Evolutionary conservation across 2,113 vertebrate species (phyloP), one percentile per base, ranked within the genome.

Genomic region (Protobothrops flavoviridis): DNA sequence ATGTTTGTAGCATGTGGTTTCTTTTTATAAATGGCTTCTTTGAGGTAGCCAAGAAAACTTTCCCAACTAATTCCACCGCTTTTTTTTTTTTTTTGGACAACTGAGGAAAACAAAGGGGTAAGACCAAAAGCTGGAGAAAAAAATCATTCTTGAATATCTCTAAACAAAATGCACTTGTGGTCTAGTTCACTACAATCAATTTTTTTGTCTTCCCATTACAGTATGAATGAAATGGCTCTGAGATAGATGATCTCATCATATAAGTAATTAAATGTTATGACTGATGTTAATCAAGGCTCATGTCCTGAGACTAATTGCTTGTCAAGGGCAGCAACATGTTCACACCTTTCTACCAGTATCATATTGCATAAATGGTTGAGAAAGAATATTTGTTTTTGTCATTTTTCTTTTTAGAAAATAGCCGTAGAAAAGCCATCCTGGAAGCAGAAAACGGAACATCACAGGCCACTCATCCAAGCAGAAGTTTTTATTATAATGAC

Each of bases 221-320:
- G 48, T 91, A 26, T 26, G 45, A 86, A 45, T 29, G 21, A 55
- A 3, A 23, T 21, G 43, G 39, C 24, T 15, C 39, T 20, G 29
- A 48, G 85, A 48, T 48, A 26, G 33, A 9, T 33, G 81, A 48
- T 86, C 85, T 45, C 91, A 86, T 86, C 55, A 59, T 48, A 61
- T 87, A 52, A 61, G 39, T 87, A 87, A 92, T 61, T 29, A 87
- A 87, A 87, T 61, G 56, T 57, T 59, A 45, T 86, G 1, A 15
- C 26, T 91, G 81, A 87, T 87, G 85, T 29, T 64, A 33, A 92
- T 87, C 39, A 92, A 92, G 20, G 61, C 85, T 87, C 45, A 64
- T 61, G 85, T 61, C 56, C 39, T 12, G 24, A 59, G 24, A 59
- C 26, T 43, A n/a, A n/a, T 59, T 59, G 74, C 81, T 86, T 57